Percentiles rank a stretch among this genome's conserved stretches.
These are phyloP conservation scores for Lasioglossum albipes DNA, from an alignment of 1,140 invertebrate species.

Conservation along the genomic window DNA sequence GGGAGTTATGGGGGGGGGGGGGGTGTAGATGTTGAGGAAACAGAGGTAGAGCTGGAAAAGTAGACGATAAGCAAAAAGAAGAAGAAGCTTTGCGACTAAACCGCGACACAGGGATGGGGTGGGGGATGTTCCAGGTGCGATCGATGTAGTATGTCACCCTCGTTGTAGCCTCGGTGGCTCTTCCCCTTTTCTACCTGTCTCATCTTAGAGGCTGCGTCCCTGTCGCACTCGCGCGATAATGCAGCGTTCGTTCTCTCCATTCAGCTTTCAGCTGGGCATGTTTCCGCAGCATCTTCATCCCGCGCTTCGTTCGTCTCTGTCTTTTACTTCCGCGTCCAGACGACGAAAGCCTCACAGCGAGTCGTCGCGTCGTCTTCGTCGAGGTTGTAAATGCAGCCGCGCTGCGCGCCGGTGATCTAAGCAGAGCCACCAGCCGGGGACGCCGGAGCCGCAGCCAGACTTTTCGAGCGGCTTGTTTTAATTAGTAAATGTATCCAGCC, in stretches of 20 bases:
- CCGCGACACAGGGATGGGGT: conserved; percentile 37
- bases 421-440: conserved; percentile 13
- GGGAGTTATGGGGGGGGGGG: too few relatives aligned
- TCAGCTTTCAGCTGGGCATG: background rate
- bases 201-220: background rate
- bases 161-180: conserved; percentile 43
- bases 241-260: conserved; percentile 4
- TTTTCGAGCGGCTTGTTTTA: conserved; percentile 47
- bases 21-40: background rate
- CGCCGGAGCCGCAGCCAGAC: conserved; percentile 8
- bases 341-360: conserved; percentile 28
- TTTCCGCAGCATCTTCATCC: too few relatives aligned
- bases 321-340: conserved; percentile 1
- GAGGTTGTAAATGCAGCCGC: too few relatives aligned
- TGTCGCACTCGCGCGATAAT: conserved; percentile 13
- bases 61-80: conserved; percentile 35
- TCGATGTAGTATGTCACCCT: conserved; percentile 63
- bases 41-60: background rate
- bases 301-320: too few relatives aligned
- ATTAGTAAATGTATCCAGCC: conserved; percentile 60
- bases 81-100: conserved; percentile 24
- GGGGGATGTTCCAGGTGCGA: conserved; percentile 64
- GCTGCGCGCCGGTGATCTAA: conserved; percentile 24
- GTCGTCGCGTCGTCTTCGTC: too few relatives aligned
- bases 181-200: conserved; percentile 33